Evolutionary conservation across 2,797 vertebrate species (phyloP), one percentile per base, ranked within the genome.

Genomic region (Ctenochaetus hawaiiensis): DNA sequence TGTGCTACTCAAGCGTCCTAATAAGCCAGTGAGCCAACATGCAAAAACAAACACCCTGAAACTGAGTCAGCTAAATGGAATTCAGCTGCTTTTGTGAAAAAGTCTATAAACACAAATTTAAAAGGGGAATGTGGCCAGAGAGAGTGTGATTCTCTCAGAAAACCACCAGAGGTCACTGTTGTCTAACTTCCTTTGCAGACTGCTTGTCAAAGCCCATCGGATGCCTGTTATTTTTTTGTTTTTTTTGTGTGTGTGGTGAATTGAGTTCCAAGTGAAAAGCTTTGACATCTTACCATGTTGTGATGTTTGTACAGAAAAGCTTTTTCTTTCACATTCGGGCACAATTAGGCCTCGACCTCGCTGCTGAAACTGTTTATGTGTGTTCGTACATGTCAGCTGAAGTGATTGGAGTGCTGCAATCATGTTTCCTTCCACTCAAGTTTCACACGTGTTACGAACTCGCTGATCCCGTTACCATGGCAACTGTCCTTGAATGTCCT

Each of bases 391-490:
- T 2, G 11, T 65, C 53, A n/a, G 44, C 59, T 63, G 59, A 62
- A 82, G 77, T 71, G 71, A 86, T 89, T 67, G 48, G 48, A 76
- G 59, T 13, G 18, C 37, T n/a, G 49, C 81, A 85, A 86, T 88
- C 85, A 83, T 23, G 69, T 84, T 79, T 56, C 39, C 52, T 44
- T 54, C 53, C 73, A 39, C 72, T 85, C 71, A 70, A 83, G 75
- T 83, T 85, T 77, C 77, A 75, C 66, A 48, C 8, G 8, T 67
- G 74, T 84, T 85, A 66, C 73, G 71, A 73, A 75, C 80, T 76
- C 5, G 64, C 75, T 69, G 74, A 11, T 49, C 26, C 51, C 78
- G 88, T 92, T 91, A 72, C 91, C 87, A 92, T 94, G 87, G 85
- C 34, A 68, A 93, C 91, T 82, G 67, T 80, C 77, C 80, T 86